Conservation (phyloP, 2,797 vertebrate genomes). For the Phyllotis vaccarum region DNA sequence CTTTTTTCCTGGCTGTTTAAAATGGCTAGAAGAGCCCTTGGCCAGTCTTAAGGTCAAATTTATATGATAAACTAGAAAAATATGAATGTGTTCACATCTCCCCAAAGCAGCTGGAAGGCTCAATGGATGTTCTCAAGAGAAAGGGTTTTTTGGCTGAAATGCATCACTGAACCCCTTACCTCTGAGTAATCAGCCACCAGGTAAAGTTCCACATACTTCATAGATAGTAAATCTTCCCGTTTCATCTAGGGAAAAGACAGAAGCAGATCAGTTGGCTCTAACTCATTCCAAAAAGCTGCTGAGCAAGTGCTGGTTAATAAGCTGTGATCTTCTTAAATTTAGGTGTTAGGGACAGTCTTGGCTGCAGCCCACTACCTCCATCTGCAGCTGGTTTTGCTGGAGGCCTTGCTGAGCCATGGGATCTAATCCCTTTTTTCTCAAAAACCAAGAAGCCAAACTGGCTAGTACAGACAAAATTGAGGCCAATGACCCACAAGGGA, state of each 20-base stretch:
- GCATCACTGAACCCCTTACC: constrained; percentile 88
- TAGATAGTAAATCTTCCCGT: constrained; percentile 91
- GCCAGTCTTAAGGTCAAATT: constrained; percentile 43
- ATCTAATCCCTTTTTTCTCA: not conserved
- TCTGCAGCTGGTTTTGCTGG: not conserved
- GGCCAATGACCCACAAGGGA: not conserved
- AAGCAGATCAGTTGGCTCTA: constrained; percentile 24
- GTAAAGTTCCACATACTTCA: constrained; percentile 97
- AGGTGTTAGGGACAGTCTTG: not conserved
- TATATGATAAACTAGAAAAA: not conserved
- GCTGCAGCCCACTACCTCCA: not conserved
- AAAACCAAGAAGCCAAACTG: not conserved
- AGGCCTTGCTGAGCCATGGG: not conserved
- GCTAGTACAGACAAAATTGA: not conserved
- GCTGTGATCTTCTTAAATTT: not conserved
- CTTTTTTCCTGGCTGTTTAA: not conserved
- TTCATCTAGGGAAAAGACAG: constrained; percentile 88
- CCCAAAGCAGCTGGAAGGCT: not conserved
- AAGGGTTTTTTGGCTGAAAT: not conserved
- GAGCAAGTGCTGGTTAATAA: not conserved
- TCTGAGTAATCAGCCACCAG: constrained; percentile 96
- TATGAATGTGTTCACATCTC: not conserved
- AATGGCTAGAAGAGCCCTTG: constrained; percentile 17
- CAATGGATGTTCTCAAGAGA: not conserved
- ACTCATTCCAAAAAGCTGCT: not conserved